phyloP scores from a whole-genome alignment of 2,888 invertebrate genomes.

The Pelosia muscerda region DNA sequence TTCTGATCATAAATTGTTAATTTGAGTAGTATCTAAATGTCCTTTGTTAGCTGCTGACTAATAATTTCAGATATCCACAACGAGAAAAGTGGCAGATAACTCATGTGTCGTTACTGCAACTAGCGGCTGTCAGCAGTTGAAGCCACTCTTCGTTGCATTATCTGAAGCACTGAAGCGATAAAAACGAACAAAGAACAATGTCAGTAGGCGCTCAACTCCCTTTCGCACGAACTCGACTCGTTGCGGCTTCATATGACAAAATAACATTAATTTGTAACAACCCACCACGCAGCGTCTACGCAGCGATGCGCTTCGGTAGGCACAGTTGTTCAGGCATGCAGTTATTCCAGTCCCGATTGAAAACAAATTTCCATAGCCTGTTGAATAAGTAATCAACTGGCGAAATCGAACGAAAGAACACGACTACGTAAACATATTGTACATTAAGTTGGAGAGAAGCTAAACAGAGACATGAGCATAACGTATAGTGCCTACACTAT shows the following conservation, averaged over 20 bases:
- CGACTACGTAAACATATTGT: conserved; percentile 53
- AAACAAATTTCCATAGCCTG: conserved; percentile 73
- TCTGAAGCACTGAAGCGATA: conserved; percentile 83
- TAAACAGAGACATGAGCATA: conserved; percentile 38
- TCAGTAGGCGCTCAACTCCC: conserved; percentile 79
- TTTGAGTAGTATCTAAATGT: conserved; percentile 64
- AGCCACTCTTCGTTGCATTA: conserved; percentile 72
- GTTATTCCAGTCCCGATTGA: conserved; percentile 65
- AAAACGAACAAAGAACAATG: conserved; percentile 86
- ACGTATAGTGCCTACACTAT: conserved; percentile 14
- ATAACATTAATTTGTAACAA: conserved; percentile 75
- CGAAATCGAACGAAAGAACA: conserved; percentile 72
- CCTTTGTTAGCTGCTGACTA: conserved; percentile 68
- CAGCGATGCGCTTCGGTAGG: conserved; percentile 64
- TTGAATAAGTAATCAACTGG: conserved; percentile 72
- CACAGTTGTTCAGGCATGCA: conserved; percentile 64
- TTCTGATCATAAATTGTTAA: conserved; percentile 50
- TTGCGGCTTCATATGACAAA: conserved; percentile 77
- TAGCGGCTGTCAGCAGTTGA: conserved; percentile 60
- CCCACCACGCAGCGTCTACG: conserved; percentile 62
- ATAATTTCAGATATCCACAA: conserved; percentile 75
- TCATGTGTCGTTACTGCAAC: conserved; percentile 67
- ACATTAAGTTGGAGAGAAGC: conserved; percentile 47
- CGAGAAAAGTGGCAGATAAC: conserved; percentile 82
- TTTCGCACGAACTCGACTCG: conserved; percentile 78